Evolutionary conservation across 2,888 invertebrate species (phyloP).

Genomic region (Cybosia mesomella): DNA sequence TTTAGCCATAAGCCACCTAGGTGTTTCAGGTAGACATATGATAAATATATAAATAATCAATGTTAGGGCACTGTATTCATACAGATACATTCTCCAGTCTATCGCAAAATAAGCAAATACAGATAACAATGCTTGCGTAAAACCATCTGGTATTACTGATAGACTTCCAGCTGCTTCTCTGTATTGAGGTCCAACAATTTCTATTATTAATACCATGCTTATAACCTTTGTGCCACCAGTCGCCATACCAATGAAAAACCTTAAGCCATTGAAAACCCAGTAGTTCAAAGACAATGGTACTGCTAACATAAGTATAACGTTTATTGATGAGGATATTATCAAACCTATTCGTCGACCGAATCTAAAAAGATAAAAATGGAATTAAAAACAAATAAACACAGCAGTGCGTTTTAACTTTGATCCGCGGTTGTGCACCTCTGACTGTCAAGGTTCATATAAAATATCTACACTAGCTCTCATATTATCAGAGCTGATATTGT

Average conservation of each 20-base stretch:
- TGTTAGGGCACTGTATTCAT: slow-evolving; percentile 53
- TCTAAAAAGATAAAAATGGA: slow-evolving; percentile 48
- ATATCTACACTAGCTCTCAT: too few relatives aligned
- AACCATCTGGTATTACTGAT: slow-evolving; percentile 60
- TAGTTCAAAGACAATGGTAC: slow-evolving; percentile 89
- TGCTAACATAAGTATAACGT: slow-evolving; percentile 88
- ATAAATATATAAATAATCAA: slow-evolving; percentile 55
- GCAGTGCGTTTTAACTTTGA: neutral
- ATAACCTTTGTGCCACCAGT: slow-evolving; percentile 91
- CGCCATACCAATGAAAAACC: slow-evolving; percentile 90
- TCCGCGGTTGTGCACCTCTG: neutral
- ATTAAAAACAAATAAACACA: neutral
- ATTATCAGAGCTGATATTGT: too few relatives aligned
- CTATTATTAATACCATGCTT: slow-evolving; percentile 83
- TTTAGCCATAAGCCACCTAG: slow-evolving; percentile 67
- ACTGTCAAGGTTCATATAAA: neutral
- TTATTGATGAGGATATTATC: slow-evolving; percentile 88
- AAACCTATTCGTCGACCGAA: slow-evolving; percentile 86
- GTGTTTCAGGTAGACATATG: slow-evolving; percentile 64
- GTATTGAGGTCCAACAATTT: slow-evolving; percentile 85
- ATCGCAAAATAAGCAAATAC: slow-evolving; percentile 62
- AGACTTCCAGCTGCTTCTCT: slow-evolving; percentile 71
- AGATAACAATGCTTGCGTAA: slow-evolving; percentile 61
- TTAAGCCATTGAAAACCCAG: slow-evolving; percentile 84
- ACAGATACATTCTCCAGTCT: slow-evolving; percentile 62